phyloP scores from a whole-genome alignment of 2,888 invertebrate species.

The Sarcophaga rosellei region DNA sequence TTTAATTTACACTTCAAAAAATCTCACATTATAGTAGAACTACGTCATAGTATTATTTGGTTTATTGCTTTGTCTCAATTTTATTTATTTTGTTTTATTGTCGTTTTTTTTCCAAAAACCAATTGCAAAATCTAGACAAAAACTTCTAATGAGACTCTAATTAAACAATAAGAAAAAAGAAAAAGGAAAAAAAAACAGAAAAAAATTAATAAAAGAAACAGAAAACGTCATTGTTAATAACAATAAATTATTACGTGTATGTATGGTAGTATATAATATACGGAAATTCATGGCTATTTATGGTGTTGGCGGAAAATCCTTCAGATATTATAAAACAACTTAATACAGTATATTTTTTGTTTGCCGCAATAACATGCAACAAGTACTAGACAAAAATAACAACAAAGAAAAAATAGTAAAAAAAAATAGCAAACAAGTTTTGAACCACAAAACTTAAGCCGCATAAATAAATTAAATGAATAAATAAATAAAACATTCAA shows the following conservation, averaged over 20 bases:
- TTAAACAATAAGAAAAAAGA: not conserved
- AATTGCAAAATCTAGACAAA: slow-evolving; percentile 13
- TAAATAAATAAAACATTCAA: slow-evolving; percentile 6
- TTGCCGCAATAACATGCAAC: slow-evolving; percentile 52
- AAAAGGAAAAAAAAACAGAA: slow-evolving; percentile 14
- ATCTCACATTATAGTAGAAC: not conserved
- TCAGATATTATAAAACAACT: slow-evolving; percentile 57
- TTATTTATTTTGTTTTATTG: not conserved
- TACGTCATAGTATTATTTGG: not conserved
- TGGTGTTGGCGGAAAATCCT: slow-evolving; percentile 70
- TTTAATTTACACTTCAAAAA: not conserved
- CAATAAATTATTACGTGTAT: slow-evolving; percentile 1
- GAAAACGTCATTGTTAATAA: slow-evolving; percentile 44
- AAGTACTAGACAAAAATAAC: slow-evolving; percentile 29
- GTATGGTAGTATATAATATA: slow-evolving; percentile 37
- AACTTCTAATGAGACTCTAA: slow-evolving; percentile 20
- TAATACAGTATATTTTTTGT: not conserved
- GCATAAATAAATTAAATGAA: slow-evolving; percentile 29
- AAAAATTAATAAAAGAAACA: slow-evolving; percentile 30
- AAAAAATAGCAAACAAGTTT: slow-evolving; percentile 27
- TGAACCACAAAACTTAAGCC: slow-evolving; percentile 41
- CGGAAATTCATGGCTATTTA: slow-evolving; percentile 66
- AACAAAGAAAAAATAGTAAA: not conserved
- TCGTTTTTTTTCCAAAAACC: not conserved
- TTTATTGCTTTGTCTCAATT: not conserved